Percentiles rank a stretch among this genome's conserved stretches.
Conservation (phyloP, 2,888 invertebrate genomes). For the Nemapogon koenigi region DNA sequence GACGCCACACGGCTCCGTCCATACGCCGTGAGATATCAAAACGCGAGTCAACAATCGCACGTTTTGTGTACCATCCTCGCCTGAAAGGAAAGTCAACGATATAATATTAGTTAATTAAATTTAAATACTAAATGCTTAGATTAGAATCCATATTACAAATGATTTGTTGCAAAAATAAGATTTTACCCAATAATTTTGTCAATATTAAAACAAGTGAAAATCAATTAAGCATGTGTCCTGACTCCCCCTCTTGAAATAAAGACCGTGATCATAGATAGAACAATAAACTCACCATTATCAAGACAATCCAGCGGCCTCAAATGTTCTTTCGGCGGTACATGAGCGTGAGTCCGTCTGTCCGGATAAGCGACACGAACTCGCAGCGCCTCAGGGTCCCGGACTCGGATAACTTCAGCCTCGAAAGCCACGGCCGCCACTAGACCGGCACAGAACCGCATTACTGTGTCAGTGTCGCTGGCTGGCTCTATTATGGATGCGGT, state of each 20-base stretch:
- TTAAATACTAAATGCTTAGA: not conserved
- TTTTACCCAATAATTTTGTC: too few species aligned
- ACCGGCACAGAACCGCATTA: conserved; percentile 92
- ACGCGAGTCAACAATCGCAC: conserved; percentile 84
- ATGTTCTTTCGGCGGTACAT: conserved; percentile 80
- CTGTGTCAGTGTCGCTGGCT: conserved; percentile 75
- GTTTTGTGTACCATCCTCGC: conserved; percentile 62
- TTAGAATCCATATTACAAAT: too few species aligned
- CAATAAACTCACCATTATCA: too few species aligned
- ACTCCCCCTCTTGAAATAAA: too few species aligned
- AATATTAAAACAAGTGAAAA: too few species aligned
- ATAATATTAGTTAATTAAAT: not conserved
- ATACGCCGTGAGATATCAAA: conserved; percentile 88
- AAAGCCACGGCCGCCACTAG: conserved; percentile 86
- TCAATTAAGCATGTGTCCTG: too few species aligned
- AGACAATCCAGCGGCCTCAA: conserved; percentile 74
- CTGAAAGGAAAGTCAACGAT: conserved; percentile 28
- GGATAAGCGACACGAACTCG: conserved; percentile 90
- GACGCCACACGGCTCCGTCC: conserved; percentile 91
- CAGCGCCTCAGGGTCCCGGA: conserved; percentile 75
- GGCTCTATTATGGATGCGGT: conserved; percentile 85
- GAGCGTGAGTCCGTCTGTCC: conserved; percentile 86
- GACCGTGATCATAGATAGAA: too few species aligned
- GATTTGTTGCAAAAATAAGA: too few species aligned
- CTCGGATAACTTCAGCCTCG: conserved; percentile 84